Conservation (phyloP, 2,113 vertebrate species). For the Oryzias melastigma region DNA sequence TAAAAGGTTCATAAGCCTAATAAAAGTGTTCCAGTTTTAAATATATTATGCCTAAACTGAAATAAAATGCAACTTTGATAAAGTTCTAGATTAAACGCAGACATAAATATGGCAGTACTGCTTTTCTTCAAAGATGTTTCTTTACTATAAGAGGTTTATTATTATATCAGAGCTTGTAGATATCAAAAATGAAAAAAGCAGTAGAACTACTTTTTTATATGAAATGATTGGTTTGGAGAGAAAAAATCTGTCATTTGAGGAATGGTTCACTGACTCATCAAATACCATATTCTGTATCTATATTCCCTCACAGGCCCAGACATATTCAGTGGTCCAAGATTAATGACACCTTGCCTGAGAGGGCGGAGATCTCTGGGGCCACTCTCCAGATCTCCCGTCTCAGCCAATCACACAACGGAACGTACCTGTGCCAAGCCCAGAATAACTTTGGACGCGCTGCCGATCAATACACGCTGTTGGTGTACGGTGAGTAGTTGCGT, state of each 20-base stretch:
- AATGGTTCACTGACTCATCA: not conserved
- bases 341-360: slow-evolving; percentile 86
- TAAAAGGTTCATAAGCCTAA: no score
- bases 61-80: no score
- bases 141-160: no score
- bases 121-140: no score
- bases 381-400: slow-evolving; percentile 84
- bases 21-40: no score
- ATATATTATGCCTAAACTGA: no score
- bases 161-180: no score
- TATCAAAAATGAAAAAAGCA: no score
- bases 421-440: slow-evolving; percentile 88
- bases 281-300: not conserved
- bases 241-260: not conserved
- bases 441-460: slow-evolving; percentile 88
- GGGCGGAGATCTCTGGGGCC: slow-evolving; percentile 82
- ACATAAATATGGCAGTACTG: no score
- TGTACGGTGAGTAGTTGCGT: slow-evolving; percentile 82
- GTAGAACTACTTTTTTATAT: no score
- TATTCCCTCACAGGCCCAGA: slow-evolving; percentile 74
- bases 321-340: slow-evolving; percentile 87
- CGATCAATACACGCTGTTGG: slow-evolving; percentile 88
- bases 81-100: no score
- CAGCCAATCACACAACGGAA: slow-evolving; percentile 87
- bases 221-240: no score